Conservation (phyloP, 2,113 vertebrate genomes). For the Pandion haliaetus region DNA sequence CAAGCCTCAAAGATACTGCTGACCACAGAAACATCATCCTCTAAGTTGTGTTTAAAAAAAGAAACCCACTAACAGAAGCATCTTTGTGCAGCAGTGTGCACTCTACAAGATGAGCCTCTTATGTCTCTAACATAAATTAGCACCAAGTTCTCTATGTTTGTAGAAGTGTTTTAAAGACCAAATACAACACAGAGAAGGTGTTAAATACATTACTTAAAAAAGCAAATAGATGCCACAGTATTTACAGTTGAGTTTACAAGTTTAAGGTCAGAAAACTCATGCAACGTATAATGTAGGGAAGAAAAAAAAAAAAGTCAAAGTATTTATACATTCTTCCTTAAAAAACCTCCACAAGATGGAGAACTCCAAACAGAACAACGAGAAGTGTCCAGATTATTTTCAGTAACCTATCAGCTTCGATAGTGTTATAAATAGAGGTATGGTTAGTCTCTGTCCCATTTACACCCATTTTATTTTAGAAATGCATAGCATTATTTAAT, state of each 20-base stretch:
- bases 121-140: constrained; percentile 18
- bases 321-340: not conserved
- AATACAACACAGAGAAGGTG: constrained; percentile 16
- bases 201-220: not conserved
- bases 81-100: not conserved
- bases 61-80: not conserved
- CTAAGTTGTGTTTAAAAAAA: not conserved
- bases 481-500: not conserved
- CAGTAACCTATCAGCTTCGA: not conserved
- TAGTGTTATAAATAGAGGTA: not conserved
- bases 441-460: not conserved
- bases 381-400: not conserved
- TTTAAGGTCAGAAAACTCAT: not conserved
- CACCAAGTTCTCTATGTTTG: not conserved
- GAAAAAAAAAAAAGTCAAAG: not conserved
- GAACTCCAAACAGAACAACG: not conserved
- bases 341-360: not conserved
- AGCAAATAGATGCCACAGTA: not conserved
- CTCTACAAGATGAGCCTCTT: not conserved
- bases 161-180: not conserved
- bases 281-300: not conserved
- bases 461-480: not conserved
- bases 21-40: not conserved
- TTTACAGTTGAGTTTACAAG: not conserved
- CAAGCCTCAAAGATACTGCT: not conserved